Base-by-base conservation (phyloP, 2,888 invertebrate species). In the Eucera pruinosa region DNA sequence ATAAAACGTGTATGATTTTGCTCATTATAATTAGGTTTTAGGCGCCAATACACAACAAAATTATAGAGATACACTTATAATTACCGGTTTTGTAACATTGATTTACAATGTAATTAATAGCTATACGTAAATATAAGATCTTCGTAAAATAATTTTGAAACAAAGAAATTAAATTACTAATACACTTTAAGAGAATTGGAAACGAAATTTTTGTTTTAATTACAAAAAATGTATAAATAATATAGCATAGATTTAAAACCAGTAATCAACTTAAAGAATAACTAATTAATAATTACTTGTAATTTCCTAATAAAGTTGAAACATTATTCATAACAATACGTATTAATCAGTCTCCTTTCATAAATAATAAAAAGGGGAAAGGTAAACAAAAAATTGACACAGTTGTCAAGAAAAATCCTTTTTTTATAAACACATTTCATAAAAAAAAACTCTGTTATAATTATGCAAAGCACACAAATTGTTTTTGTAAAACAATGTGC, bases 21-120 rank as follows among this genome's bases (percentile, higher is more conserved):
- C 61, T 84, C 78, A 81, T 70, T 75, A 72, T 64, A 78, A 73
- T 55, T 83, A 80, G 68, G 66, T n/a, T 45, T 66, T 85, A 85
- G 78, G 30, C 64, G 43, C 18, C 23, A 30, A 11, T 68, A 60
- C 23, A 48, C 57, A 67, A 62, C 25, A 64, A 66, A 68, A 74
- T 50, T 30, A 57, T 50, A 41, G 33, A 62, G 43, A 60, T 18
- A 48, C 72, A 54, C 57, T 30, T 76, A 66, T 54, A 62, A 75
- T 71, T 69, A 62, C 27, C 54, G 68, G 65, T 77, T 78, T 58
- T 54, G 45, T 67, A 69, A 72, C 25, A 73, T 84, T 73, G 30
- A 72, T 67, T 71, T 52, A 43, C 47, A 60, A 65, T 45, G 36
- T 50, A 73, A 80, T 9, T 50, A 39, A 67, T 27, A 71, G 58